Evolutionary conservation across 2,113 vertebrate genomes (phyloP).

Genomic region (Epinephelus fuscoguttatus): DNA sequence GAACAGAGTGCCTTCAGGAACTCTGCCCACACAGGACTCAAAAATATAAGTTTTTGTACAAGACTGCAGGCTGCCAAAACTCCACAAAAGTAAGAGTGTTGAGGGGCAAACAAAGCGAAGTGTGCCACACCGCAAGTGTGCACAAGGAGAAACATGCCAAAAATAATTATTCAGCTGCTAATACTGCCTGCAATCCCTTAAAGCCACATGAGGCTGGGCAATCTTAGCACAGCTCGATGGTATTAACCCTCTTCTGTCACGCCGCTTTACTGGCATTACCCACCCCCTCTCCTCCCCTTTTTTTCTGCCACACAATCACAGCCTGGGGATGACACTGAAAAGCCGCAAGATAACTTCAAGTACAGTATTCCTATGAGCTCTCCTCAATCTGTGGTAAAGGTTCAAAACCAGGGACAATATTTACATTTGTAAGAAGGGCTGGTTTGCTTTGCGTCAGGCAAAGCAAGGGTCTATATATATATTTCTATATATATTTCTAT

Average conservation of each 20-base stretch:
- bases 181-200: slow-evolving; percentile 71
- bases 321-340: slow-evolving; percentile 58
- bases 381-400: slow-evolving; percentile 27
- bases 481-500: slow-evolving; percentile 19
- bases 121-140: slow-evolving; percentile 39
- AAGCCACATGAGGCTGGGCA: slow-evolving; percentile 62
- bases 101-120: slow-evolving; percentile 1
- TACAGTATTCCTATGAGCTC: slow-evolving; percentile 44
- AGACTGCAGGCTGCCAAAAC: slow-evolving; percentile 46
- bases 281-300: slow-evolving; percentile 45
- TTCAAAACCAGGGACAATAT: slow-evolving; percentile 44
- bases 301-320: slow-evolving; percentile 56
- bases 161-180: slow-evolving; percentile 77
- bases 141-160: slow-evolving; percentile 62
- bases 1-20: slow-evolving; percentile 53
- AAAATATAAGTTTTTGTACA: slow-evolving; percentile 61
- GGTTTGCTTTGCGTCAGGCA: slow-evolving; percentile 35
- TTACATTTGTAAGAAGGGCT: slow-evolving; percentile 52
- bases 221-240: slow-evolving; percentile 58
- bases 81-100: slow-evolving; percentile 39
- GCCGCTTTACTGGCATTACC: slow-evolving; percentile 62
- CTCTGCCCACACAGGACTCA: slow-evolving; percentile 54
- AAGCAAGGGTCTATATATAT: slow-evolving; percentile 17
- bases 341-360: slow-evolving; percentile 63
- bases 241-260: slow-evolving; percentile 70